A percentile compares a stretch with the other conserved stretches of the same genome.
Evolutionary conservation across 1,140 invertebrate species (phyloP).

Genomic region (Drosophila seguyi): DNA sequence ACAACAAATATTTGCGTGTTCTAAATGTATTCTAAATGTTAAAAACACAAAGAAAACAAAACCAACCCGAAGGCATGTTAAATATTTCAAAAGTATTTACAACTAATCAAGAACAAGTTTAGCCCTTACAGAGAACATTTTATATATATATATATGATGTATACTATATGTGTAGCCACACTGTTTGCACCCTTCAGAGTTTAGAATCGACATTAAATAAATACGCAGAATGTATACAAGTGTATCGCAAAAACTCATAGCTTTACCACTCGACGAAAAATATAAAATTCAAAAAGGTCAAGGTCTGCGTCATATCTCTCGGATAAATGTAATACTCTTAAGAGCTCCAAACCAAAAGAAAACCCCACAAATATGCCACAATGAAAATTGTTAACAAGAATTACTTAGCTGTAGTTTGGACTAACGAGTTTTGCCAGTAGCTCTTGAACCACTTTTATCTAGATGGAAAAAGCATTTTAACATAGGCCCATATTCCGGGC

Average conservation of each 20-base stretch:
- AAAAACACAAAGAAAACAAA: slow-evolving; percentile 9
- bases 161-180: slow-evolving; percentile 48
- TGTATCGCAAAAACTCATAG: slow-evolving; percentile 34
- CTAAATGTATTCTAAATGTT: slow-evolving; percentile 79
- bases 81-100: slow-evolving; percentile 58
- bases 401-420: slow-evolving; percentile 47
- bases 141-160: slow-evolving; percentile 41
- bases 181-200: slow-evolving; percentile 79
- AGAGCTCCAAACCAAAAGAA: slow-evolving; percentile 31
- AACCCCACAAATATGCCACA: slow-evolving; percentile 5
- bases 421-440: slow-evolving; percentile 41
- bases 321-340: slow-evolving; percentile 38
- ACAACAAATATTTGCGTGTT: slow-evolving; percentile 64
- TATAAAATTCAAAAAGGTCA: slow-evolving; percentile 19
- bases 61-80: slow-evolving; percentile 10
- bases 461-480: slow-evolving; percentile 44
- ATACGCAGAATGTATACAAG: slow-evolving; percentile 17
- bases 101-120: slow-evolving; percentile 43
- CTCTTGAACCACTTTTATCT: slow-evolving; percentile 44
- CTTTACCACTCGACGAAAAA: slow-evolving; percentile 24
- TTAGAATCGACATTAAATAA: slow-evolving; percentile 53
- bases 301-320: slow-evolving; percentile 32
- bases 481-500: slow-evolving; percentile 18
- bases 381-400: slow-evolving; percentile 39
- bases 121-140: slow-evolving; percentile 40